Evolutionary conservation across 2,113 vertebrate genomes (phyloP), one percentile per base, ranked within the genome.

Genomic region (Rhinogobius similis): DNA sequence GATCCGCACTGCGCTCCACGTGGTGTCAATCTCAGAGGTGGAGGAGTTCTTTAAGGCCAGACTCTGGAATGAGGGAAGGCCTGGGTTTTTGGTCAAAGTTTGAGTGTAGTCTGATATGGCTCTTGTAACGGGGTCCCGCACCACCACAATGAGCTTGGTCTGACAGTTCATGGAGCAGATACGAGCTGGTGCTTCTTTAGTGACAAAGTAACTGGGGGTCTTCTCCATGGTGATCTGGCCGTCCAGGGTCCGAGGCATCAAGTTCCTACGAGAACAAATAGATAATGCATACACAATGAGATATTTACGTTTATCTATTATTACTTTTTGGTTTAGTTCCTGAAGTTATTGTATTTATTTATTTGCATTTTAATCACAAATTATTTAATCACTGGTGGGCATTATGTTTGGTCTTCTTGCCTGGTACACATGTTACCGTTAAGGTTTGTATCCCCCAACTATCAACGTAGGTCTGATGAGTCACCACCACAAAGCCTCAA

Each of bases 161-260:
- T 93, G 90, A 24, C 90, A 90, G 46, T 95, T 94, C 96, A 99
- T 96, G 75, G 86, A 81, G 76, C 90, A 90, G 86, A 98, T 93
- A 18, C 96, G 94, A 46, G 72, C 48, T 0, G 97, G 96, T 0
- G 94, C 95, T 81, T 98, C 96, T 56, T 92, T 95, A 1, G 97
- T 98, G 41, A 98, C 95, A 0, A 97, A 98, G 88, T 98, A 98
- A 87, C 97, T 98, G 39, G 97, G 97, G 0, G 97, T 97, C 86
- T 98, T 98, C 93, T 98, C 97, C 95, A 98, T 95, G 36, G 97
- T 98, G 87, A 98, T 95, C 87, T 99, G 97, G 0, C 96, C 96
- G 0, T 97, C 96, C 65, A 96, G 88, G 0, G 95, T 96, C 18
- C 95, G 91, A 0, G 97, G 96, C 97, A 98, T 98, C 84, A 98